Evolutionary conservation across 1,140 invertebrate species (phyloP), one percentile per base, ranked within the genome.

Genomic region (Oppia nitens): DNA sequence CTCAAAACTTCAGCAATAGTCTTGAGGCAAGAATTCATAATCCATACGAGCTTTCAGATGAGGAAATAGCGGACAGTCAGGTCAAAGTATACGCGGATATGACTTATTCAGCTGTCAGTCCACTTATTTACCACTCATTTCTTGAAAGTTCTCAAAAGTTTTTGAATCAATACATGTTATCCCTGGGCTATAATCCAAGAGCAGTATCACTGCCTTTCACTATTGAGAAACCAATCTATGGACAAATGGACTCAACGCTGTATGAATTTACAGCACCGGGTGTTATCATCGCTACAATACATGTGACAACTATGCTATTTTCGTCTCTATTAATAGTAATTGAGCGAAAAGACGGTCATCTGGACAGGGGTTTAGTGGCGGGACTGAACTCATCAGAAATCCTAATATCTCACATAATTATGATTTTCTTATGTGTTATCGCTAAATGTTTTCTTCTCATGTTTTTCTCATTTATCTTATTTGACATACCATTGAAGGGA

Each of bases 221-320:
- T 75, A 83, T 87, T 65, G 75, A 80, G 63, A 77, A 85, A 12
- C 86, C 87, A 3, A 82, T 96, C 64, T 95, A 93, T 71, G 91
- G 90, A 54, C 79, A 80, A 25, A 80, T 77, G 64, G 78, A 84
- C 64, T 86, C 88, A 20, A 87, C 84, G 59, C 93, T 94, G 68
- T 92, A 87, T 1, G 85, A 94, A 72, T 96, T 95, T 72, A 90
- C 93, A 61, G 88, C 91, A 26, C 90, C 91, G 40, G 90, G 90
- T 64, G 84, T 95, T 57, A 90, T 94, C 68, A 94, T 95, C 78
- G 78, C 94, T 73, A 88, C 91, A 24, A 88, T 93, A 11, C 89
- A 89, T 20, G 70, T 95, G 52, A 95, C 90, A 14, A 88, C 89
- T 2, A 85, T 91, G 17, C 83, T 85, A 1, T 80, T 96, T 69